These are phyloP conservation scores for Rhaphigaster nebulosa DNA, from an alignment of 2,888 invertebrate species.

Conservation along the genomic window DNA sequence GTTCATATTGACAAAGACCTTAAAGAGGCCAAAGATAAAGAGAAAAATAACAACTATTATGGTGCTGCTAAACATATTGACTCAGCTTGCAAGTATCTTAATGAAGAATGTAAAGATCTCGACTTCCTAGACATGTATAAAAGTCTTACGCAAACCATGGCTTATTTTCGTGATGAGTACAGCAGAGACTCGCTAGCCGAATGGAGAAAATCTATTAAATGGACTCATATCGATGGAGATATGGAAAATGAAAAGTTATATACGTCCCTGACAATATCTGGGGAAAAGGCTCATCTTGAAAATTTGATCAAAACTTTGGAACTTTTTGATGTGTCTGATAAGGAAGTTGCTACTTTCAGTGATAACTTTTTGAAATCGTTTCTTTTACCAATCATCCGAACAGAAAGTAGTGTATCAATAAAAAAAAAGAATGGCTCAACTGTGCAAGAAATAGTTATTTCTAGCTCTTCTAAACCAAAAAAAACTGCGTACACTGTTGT, in stretches of 20 bases:
- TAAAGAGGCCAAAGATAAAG: slow-evolving; percentile 68
- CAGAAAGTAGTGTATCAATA: slow-evolving; percentile 70
- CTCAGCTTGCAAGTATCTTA: slow-evolving; percentile 68
- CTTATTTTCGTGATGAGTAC: slow-evolving; percentile 34
- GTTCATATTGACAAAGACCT: slow-evolving; percentile 69
- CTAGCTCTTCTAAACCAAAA: slow-evolving; percentile 68
- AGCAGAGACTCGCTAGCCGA: slow-evolving; percentile 58
- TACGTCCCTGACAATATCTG: slow-evolving; percentile 67
- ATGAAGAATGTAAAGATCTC: slow-evolving; percentile 69
- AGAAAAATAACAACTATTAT: slow-evolving; percentile 68
- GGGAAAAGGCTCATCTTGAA: slow-evolving; percentile 69
- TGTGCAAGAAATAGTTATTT: slow-evolving; percentile 68
- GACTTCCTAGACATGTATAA: slow-evolving; percentile 72
- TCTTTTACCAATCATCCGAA: slow-evolving; percentile 74
- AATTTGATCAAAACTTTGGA: slow-evolving; percentile 66
- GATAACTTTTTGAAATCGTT: slow-evolving; percentile 74
- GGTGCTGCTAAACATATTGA: slow-evolving; percentile 72
- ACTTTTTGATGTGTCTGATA: slow-evolving; percentile 69
- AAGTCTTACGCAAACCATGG: slow-evolving; percentile 68
- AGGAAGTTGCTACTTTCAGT: slow-evolving; percentile 74
- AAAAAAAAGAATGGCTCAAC: slow-evolving; percentile 68
- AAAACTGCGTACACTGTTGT: slow-evolving; percentile 73
- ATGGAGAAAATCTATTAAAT: slow-evolving; percentile 63
- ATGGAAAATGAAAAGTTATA: slow-evolving; percentile 40
- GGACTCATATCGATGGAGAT: slow-evolving; percentile 59